A percentile compares a stretch with the other conserved stretches of the same genome.
These are phyloP conservation scores for Myotis lucifugus DNA, from an alignment of 2,113 vertebrate genomes.

Conservation along the genomic window DNA sequence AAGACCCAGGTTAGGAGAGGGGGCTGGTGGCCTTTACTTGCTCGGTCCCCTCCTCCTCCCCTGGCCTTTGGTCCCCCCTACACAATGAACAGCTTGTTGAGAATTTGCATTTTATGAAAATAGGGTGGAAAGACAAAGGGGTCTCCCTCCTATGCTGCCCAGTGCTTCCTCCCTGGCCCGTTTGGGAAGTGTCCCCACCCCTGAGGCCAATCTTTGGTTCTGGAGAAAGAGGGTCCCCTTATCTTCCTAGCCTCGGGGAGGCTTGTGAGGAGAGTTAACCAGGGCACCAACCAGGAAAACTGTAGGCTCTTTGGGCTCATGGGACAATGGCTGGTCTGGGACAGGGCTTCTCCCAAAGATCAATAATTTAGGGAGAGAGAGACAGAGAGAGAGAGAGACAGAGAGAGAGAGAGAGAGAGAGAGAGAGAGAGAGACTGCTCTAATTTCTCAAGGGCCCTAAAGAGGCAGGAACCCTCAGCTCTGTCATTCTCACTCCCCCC, in stretches of 20 bases:
- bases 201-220: constrained; percentile 32
- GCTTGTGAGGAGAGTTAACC: not conserved
- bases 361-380: constrained; percentile 11
- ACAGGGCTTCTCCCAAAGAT: not conserved
- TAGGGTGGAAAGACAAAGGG: constrained; percentile 77
- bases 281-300: not conserved
- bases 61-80: constrained; percentile 22
- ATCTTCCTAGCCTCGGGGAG: constrained; percentile 19
- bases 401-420: constrained; percentile 9
- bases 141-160: constrained; percentile 64
- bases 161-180: constrained; percentile 21
- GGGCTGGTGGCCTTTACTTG: not conserved
- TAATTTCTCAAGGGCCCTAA: not conserved
- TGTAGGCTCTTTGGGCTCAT: not conserved
- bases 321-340: not conserved
- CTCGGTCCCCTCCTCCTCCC: not conserved
- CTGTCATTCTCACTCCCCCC: not conserved
- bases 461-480: not conserved
- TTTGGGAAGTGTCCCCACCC: constrained; percentile 60
- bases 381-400: no score
- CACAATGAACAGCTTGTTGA: constrained; percentile 79
- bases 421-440: not conserved
- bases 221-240: constrained; percentile 30
- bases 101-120: constrained; percentile 83
- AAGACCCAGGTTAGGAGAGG: constrained; percentile 47